Evolutionary conservation across 2,113 vertebrate genomes (phyloP).

Genomic region (Crocuta crocuta): DNA sequence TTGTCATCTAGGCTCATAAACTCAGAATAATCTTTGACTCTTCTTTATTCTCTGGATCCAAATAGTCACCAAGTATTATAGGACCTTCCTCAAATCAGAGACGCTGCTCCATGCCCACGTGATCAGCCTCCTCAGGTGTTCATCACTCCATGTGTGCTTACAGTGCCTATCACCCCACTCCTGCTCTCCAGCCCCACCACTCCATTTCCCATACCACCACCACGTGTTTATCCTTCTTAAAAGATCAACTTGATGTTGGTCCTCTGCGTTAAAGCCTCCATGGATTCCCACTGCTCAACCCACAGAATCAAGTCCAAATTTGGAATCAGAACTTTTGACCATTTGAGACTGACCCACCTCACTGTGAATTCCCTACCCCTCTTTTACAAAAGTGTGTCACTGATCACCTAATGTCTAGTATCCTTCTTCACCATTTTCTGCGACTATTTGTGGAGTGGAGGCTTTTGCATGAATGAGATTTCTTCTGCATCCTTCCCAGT

Average conservation of each 20-base stretch:
- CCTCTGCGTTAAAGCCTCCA: background rate
- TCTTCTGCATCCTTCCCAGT: background rate
- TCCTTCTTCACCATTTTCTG: slow-evolving; percentile 29
- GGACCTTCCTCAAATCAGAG: background rate
- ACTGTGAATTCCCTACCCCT: background rate
- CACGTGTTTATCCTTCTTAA: background rate
- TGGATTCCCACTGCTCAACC: background rate
- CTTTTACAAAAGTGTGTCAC: background rate
- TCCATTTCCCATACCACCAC: background rate
- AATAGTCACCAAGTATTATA: background rate
- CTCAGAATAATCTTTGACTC: background rate
- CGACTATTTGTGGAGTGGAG: background rate
- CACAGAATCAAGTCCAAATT: background rate
- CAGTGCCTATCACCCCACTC: background rate
- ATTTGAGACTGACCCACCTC: background rate
- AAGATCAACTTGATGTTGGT: background rate
- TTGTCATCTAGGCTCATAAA: background rate
- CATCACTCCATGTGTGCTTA: background rate
- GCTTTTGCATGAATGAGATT: background rate
- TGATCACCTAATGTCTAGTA: background rate
- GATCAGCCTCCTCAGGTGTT: background rate
- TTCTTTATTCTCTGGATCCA: background rate
- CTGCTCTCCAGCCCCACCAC: background rate
- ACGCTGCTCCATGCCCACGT: background rate
- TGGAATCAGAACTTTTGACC: background rate